phyloP scores from a whole-genome alignment of 2,797 vertebrate genomes.

The Enteromius radiatus region DNA sequence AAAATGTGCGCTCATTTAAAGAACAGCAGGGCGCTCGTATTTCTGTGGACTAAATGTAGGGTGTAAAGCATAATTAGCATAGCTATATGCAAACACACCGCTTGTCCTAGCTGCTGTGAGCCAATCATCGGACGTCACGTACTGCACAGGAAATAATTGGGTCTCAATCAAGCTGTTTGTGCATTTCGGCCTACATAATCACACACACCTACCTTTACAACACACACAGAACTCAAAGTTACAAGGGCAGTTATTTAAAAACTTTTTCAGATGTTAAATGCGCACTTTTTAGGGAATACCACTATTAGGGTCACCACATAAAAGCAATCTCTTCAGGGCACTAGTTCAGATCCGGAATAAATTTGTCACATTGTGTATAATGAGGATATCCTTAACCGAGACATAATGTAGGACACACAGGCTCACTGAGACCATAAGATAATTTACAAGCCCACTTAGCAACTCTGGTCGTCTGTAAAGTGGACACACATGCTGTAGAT shows the following conservation, averaged over 20 bases:
- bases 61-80: slow-evolving; percentile 38
- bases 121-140: slow-evolving; percentile 34
- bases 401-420: slow-evolving; percentile 33
- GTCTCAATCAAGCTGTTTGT: slow-evolving; percentile 43
- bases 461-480: slow-evolving; percentile 1
- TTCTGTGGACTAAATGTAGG: slow-evolving; percentile 9
- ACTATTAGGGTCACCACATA: neutral
- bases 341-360: slow-evolving; percentile 13
- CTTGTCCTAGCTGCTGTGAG: slow-evolving; percentile 37
- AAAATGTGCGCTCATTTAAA: neutral
- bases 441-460: slow-evolving; percentile 41
- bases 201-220: slow-evolving; percentile 11
- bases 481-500: slow-evolving; percentile 10
- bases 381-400: slow-evolving; percentile 28
- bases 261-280: neutral
- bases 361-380: slow-evolving; percentile 34
- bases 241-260: slow-evolving; percentile 19
- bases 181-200: neutral
- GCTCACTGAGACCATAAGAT: slow-evolving; percentile 9
- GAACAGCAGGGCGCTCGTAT: neutral
- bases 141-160: slow-evolving; percentile 35
- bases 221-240: slow-evolving; percentile 3
- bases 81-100: slow-evolving; percentile 43
- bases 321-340: slow-evolving; percentile 43
- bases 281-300: slow-evolving; percentile 12